Conservation (phyloP, 1,140 invertebrate genomes). For the Calephelis nemesis region DNA sequence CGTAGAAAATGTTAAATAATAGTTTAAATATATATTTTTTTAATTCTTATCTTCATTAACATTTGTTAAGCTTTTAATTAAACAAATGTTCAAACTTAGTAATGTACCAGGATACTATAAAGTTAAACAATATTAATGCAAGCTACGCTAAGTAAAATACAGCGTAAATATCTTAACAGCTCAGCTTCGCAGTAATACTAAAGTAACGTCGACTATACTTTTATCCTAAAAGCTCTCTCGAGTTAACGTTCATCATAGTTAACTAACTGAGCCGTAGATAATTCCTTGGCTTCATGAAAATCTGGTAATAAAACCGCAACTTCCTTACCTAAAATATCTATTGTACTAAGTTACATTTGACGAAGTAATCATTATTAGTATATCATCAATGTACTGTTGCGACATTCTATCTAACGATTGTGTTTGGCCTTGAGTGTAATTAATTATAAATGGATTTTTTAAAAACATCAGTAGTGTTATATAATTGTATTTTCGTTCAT, state of each 20-base stretch:
- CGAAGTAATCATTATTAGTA: too few species aligned
- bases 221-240: constrained; percentile 33
- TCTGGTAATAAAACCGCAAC: constrained; percentile 4
- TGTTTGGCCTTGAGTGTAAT: too few species aligned
- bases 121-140: constrained; percentile 14
- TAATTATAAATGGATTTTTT: too few species aligned
- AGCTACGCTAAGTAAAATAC: constrained; percentile 16
- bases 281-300: constrained; percentile 19
- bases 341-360: neutral
- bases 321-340: neutral
- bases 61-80: neutral
- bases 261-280: constrained; percentile 21
- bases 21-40: too few species aligned
- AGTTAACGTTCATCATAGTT: constrained; percentile 34
- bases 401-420: too few species aligned
- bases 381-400: neutral
- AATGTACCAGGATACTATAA: constrained; percentile 7
- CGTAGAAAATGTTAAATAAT: too few species aligned
- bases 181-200: constrained; percentile 12
- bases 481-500: too few species aligned
- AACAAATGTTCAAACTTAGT: neutral
- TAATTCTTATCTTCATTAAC: too few species aligned
- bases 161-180: constrained; percentile 24
- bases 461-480: too few species aligned
- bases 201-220: constrained; percentile 23